These are phyloP conservation scores for Pyralis farinalis DNA, from an alignment of 2,888 invertebrate genomes.

Conservation along the genomic window DNA sequence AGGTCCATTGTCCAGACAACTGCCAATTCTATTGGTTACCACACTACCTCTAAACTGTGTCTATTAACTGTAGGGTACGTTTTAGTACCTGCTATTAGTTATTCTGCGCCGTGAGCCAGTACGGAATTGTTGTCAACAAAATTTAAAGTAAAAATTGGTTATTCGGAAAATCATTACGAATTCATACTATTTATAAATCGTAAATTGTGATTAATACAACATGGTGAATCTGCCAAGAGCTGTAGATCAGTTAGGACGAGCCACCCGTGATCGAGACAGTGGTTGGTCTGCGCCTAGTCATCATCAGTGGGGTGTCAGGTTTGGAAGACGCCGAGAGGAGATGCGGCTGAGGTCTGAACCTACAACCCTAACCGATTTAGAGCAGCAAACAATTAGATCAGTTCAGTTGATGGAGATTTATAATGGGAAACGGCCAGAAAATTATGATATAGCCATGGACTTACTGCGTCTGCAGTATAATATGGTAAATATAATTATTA, in stretches of 20 bases:
- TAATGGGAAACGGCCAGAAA: conserved; percentile 21
- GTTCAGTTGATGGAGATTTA: conserved; percentile 42
- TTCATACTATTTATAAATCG: too few species aligned
- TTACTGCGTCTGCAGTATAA: conserved; percentile 46
- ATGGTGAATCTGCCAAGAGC: conserved; percentile 44
- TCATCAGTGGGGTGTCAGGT: conserved; percentile 34
- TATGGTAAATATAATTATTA: conserved; percentile 33
- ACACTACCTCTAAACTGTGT: too few species aligned
- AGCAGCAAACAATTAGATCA: conserved; percentile 30
- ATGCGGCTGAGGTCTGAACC: conserved; percentile 26
- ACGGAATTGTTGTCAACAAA: too few species aligned
- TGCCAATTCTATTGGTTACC: too few species aligned
- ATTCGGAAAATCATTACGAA: too few species aligned
- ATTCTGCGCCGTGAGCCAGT: too few species aligned
- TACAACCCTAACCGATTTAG: conserved; percentile 33
- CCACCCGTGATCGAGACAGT: conserved; percentile 21
- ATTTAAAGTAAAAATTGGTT: too few species aligned
- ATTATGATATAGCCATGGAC: conserved; percentile 38
- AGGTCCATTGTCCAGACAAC: too few species aligned
- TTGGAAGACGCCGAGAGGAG: conserved; percentile 24
- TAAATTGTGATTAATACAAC: too few species aligned
- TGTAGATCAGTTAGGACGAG: conserved; percentile 23
- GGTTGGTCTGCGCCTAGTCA: conserved; percentile 24
- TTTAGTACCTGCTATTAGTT: too few species aligned
- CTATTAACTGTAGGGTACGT: too few species aligned